A percentile compares a stretch with the other conserved stretches of the same genome.
Evolutionary conservation across 2,888 invertebrate species (phyloP).

Genomic region (Philereme vetulata): DNA sequence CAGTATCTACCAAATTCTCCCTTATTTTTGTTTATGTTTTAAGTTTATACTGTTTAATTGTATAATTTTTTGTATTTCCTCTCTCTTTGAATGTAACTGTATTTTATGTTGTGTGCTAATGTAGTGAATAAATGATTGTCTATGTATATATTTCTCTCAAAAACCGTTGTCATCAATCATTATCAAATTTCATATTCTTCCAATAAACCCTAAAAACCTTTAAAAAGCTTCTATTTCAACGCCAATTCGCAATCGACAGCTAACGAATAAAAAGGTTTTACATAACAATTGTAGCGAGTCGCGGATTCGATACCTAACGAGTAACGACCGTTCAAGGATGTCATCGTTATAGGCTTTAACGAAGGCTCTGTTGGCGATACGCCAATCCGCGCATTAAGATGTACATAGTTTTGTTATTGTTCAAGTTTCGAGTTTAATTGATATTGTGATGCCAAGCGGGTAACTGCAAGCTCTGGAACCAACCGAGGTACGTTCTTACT

Average conservation of each 20-base stretch:
- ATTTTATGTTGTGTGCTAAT: too few relatives aligned
- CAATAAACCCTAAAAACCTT: constrained; percentile 12
- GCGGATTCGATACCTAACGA: constrained; percentile 27
- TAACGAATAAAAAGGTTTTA: constrained; percentile 36
- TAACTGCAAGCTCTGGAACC: neutral
- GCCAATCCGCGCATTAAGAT: constrained; percentile 38
- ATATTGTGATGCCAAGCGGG: constrained; percentile 21
- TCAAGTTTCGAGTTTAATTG: constrained; percentile 19
- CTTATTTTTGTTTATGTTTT: too few relatives aligned
- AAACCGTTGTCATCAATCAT: too few relatives aligned
- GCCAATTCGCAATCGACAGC: constrained; percentile 22
- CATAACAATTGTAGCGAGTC: constrained; percentile 28
- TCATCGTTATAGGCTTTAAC: constrained; percentile 39
- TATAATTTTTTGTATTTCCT: too few relatives aligned
- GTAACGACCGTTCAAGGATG: constrained; percentile 28
- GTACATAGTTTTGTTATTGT: constrained; percentile 28
- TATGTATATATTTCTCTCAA: too few relatives aligned
- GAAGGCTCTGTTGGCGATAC: constrained; percentile 34
- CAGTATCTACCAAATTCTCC: too few relatives aligned
- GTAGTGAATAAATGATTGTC: too few relatives aligned
- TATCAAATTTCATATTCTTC: neutral
- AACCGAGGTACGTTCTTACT: neutral
- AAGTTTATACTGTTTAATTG: too few relatives aligned
- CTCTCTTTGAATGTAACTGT: too few relatives aligned
- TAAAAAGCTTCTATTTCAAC: constrained; percentile 15